A percentile compares a stretch with the other conserved stretches of the same genome.
Evolutionary conservation across 2,113 vertebrate genomes (phyloP).

Genomic region (Microcebus tavaratra): DNA sequence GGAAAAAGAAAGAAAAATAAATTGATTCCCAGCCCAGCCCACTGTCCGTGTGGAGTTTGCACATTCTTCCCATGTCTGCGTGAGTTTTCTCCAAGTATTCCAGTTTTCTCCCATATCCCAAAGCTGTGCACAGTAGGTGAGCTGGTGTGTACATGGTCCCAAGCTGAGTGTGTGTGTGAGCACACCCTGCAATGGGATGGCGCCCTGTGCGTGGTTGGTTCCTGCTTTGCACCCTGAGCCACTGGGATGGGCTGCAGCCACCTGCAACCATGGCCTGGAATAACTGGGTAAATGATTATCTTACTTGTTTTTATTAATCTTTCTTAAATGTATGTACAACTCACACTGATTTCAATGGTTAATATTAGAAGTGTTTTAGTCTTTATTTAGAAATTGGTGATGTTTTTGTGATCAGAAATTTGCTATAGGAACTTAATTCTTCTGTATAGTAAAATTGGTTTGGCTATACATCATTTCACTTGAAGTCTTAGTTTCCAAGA

Average conservation of each 20-base stretch:
- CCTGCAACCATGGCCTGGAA: background rate
- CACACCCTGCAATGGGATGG: background rate
- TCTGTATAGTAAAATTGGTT: background rate
- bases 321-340: background rate
- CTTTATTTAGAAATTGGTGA: background rate
- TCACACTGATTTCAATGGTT: background rate
- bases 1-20: background rate
- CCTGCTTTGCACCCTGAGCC: background rate
- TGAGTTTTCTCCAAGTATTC: background rate
- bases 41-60: background rate
- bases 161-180: background rate
- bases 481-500: background rate
- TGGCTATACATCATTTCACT: background rate
- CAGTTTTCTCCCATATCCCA: background rate
- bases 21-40: background rate
- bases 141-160: background rate
- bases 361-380: background rate
- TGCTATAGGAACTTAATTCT: background rate
- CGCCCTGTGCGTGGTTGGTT: background rate
- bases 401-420: background rate
- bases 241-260: background rate
- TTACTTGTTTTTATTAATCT: background rate
- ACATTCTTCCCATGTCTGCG: background rate
- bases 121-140: background rate
- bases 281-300: background rate